These are phyloP conservation scores for Olivierus martensii DNA, from an alignment of 1,140 invertebrate species.

Conservation along the genomic window DNA sequence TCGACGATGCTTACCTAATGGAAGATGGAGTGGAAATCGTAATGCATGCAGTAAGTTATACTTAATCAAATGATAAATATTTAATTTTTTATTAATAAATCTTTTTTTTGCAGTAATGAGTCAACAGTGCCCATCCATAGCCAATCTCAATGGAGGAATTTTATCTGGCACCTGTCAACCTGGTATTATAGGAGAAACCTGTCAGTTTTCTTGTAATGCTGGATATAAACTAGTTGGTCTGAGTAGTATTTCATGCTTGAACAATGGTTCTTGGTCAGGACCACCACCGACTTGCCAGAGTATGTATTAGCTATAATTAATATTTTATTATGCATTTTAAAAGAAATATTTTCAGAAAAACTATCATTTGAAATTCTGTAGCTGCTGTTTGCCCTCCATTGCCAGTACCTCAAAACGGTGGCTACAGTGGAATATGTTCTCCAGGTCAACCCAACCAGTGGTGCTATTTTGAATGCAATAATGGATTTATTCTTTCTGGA, in stretches of 20 bases:
- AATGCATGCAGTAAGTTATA: conserved; percentile 1
- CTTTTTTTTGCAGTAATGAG: no score
- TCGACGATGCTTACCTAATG: background rate
- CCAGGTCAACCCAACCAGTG: conserved; percentile 20
- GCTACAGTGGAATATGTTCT: background rate
- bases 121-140: no score
- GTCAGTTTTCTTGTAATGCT: conserved; percentile 5
- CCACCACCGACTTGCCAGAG: conserved; percentile 5
- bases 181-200: conserved; percentile 3
- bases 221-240: conserved; percentile 5
- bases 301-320: no score
- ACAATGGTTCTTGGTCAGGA: conserved; percentile 6
- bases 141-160: no score
- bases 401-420: background rate
- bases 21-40: conserved; percentile 3
- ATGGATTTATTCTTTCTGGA: conserved; percentile 32
- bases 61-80: no score
- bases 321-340: no score
- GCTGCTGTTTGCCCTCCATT: conserved; percentile 1
- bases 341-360: no score
- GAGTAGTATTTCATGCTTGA: conserved; percentile 4
- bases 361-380: no score
- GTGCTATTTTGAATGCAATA: conserved; percentile 30
- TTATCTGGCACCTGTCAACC: conserved; percentile 10
- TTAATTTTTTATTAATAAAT: no score